Conservation (phyloP, 2,888 invertebrate species). For the Lacanobia wlatinum region DNA sequence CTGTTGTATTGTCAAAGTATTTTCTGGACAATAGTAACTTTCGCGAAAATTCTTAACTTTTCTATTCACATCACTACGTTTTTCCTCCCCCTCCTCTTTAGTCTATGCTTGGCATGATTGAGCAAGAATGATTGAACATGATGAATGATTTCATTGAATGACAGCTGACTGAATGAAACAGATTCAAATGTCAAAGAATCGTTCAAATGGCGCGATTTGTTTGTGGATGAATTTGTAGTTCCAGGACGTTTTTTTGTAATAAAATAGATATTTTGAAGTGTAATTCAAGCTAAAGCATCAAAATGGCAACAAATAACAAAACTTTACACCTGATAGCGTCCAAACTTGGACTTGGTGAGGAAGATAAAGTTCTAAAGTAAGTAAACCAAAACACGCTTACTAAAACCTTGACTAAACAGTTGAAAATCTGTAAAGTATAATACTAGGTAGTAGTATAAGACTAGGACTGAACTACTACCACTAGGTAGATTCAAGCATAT, state of each 20-base stretch:
- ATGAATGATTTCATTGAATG: slow-evolving; percentile 10
- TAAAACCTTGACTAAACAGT: not conserved
- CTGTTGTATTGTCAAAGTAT: not conserved
- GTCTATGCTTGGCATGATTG: slow-evolving; percentile 39
- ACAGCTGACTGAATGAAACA: slow-evolving; percentile 49
- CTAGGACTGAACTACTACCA: too few species aligned
- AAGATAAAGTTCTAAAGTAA: slow-evolving; percentile 84
- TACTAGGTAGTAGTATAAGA: too few species aligned
- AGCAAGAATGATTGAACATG: not conserved
- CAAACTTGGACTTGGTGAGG: slow-evolving; percentile 82
- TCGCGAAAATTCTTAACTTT: not conserved
- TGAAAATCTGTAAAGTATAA: not conserved
- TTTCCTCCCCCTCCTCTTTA: slow-evolving; percentile 27
- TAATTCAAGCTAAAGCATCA: slow-evolving; percentile 8
- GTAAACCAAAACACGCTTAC: slow-evolving; percentile 38
- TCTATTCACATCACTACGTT: not conserved
- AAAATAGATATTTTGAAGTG: not conserved
- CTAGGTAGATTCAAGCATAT: not conserved
- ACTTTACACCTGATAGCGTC: slow-evolving; percentile 80
- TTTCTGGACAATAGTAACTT: not conserved
- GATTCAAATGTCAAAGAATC: slow-evolving; percentile 40
- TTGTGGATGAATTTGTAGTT: slow-evolving; percentile 7
- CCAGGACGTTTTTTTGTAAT: not conserved
- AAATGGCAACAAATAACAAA: slow-evolving; percentile 80
- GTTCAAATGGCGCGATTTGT: slow-evolving; percentile 60